phyloP scores from a whole-genome alignment of 2,888 invertebrate genomes.

The Phragmatobia fuliginosa region DNA sequence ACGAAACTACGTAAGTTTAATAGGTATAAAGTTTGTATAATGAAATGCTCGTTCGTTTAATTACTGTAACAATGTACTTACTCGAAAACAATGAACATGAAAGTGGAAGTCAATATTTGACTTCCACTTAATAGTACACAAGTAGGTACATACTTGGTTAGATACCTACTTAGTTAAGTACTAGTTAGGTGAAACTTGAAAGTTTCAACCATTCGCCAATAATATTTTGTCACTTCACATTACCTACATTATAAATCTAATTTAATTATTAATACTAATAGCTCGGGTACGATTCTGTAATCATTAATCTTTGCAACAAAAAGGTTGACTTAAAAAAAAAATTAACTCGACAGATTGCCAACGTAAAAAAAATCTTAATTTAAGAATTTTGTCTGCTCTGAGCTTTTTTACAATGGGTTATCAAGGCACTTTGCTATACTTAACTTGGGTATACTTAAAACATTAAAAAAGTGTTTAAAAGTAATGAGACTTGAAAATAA shows the following conservation, averaged over 20 bases:
- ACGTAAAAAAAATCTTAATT: constrained; percentile 32
- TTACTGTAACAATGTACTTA: background rate
- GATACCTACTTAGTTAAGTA: background rate
- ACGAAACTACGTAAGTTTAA: too few species aligned
- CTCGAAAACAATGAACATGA: background rate
- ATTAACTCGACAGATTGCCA: constrained; percentile 11
- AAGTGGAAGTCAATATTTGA: too few species aligned
- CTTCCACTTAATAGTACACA: too few species aligned
- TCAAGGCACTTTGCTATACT: constrained; percentile 48
- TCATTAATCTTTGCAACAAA: constrained; percentile 8
- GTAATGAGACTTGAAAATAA: background rate
- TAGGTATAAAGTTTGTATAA: constrained; percentile 16
- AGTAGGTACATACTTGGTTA: constrained; percentile 14
- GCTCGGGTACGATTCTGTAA: constrained; percentile 38
- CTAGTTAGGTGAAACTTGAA: constrained; percentile 19
- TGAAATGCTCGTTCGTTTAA: constrained; percentile 17
- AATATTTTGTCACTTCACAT: constrained; percentile 22
- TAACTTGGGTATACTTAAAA: constrained; percentile 31
- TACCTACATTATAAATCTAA: constrained; percentile 27
- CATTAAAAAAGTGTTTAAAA: constrained; percentile 30
- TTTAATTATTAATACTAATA: constrained; percentile 22
- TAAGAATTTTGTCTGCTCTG: constrained; percentile 34
- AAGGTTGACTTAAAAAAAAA: constrained; percentile 15
- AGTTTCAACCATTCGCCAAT: constrained; percentile 32
- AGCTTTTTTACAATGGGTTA: constrained; percentile 39